Base-by-base conservation (phyloP, 2,797 vertebrate species). In the Melanotaenia trifasciata region DNA sequence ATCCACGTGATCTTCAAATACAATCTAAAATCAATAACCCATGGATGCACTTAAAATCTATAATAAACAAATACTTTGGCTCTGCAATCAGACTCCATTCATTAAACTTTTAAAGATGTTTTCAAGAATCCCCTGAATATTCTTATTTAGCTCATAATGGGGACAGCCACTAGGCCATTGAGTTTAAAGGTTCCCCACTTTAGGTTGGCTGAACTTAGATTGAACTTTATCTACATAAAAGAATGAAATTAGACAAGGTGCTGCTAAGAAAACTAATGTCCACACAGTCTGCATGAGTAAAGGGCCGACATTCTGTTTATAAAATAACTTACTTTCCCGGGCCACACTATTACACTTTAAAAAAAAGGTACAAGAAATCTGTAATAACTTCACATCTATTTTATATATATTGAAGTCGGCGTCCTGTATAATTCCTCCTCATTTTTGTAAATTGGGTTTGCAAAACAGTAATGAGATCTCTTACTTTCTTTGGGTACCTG, bases 191-290 rank as follows among this genome's bases (percentile, higher is more conserved):
- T 18, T 18, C 50, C 58, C 64, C 16, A 18, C 30, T 47, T 33
- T n/a, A 24, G n/a, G 45, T 58, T 71, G 10, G 54, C 50, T 76
- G 53, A 81, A 75, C 69, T 75, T 63, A 12, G 43, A 57, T 33
- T 79, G 47, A 83, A 77, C 64, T 67, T 38, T 26, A 76, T 77
- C 70, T 83, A 63, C 71, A 74, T 85, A 40, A 65, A 79, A 79
- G 79, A 64, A 73, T 67, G 70, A 63, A 69, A 63, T 78, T 79
- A 85, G 71, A 65, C 62, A 68, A 72, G 65, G 58, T 56, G 38
- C 54, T 69, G 51, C 64, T 26, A 10, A 64, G 60, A 61, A 68
- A 68, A 76, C 50, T 58, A 70, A 70, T 63, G 9, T 74, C 58
- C 62, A 45, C 16, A 24, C 53, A 12, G 12, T 51, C 57, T 33